A percentile compares a stretch with the other conserved stretches of the same genome.
Evolutionary conservation across 23 tunicate species (phyloP).

Genomic region (Oikopleura vanhoeffeni): DNA sequence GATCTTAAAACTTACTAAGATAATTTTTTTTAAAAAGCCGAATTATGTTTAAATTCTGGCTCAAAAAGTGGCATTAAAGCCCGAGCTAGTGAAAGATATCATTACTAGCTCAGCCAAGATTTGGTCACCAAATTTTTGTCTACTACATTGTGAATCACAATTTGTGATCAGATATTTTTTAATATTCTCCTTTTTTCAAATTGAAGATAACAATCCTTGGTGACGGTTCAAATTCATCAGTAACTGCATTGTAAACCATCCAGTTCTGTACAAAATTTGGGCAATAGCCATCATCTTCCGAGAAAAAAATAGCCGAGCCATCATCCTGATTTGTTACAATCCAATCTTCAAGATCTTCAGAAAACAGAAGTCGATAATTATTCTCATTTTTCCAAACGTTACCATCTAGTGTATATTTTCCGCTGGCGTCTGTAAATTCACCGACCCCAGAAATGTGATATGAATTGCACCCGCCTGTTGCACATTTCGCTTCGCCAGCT

Average conservation of each 20-base stretch:
- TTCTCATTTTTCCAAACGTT: background rate
- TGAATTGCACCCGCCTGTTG: background rate
- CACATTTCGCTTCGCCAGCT: no score
- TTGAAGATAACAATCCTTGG: no score
- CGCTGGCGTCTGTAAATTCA: background rate
- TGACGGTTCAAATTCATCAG: background rate
- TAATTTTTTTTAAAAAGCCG: no score
- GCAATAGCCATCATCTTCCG: background rate
- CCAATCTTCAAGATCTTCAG: background rate
- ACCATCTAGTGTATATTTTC: background rate
- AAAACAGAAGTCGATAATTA: background rate
- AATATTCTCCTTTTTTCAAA: no score
- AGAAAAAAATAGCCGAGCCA: background rate
- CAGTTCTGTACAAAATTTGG: background rate
- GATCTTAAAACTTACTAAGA: no score
- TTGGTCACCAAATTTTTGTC: no score
- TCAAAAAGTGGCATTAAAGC: no score
- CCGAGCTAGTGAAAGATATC: no score
- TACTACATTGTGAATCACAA: no score
- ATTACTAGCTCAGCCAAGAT: no score
- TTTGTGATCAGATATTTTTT: no score
- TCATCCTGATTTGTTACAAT: background rate
- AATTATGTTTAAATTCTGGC: no score
- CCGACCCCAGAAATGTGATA: background rate
- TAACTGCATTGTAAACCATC: background rate